Percentiles rank a stretch among this genome's conserved stretches.
Evolutionary conservation across 2,113 vertebrate genomes (phyloP).

Genomic region (Apteryx owenii): DNA sequence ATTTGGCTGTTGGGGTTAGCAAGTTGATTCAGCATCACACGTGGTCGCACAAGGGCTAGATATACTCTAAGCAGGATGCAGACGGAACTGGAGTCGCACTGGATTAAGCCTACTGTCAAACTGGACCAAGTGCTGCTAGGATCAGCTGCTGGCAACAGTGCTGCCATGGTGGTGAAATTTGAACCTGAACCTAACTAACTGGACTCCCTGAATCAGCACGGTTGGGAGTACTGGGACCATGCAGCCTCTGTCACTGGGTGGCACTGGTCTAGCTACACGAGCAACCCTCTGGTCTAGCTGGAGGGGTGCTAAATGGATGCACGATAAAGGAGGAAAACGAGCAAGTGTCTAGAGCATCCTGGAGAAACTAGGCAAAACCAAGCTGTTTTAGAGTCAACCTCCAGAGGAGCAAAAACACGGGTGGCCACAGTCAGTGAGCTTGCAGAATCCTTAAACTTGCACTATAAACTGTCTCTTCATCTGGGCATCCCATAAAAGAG

Average conservation of each 20-base stretch:
- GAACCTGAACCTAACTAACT: too few relatives aligned
- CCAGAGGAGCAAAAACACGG: background rate
- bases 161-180: background rate
- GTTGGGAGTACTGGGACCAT: too few relatives aligned
- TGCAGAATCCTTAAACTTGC: background rate
- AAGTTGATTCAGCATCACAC: too few relatives aligned
- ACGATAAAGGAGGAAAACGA: background rate
- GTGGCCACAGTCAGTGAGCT: background rate
- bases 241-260: background rate
- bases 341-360: background rate
- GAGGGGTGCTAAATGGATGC: rapidly evolving
- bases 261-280: rapidly evolving
- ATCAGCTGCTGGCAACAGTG: rapidly evolving
- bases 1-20: background rate
- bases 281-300: background rate
- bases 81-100: background rate
- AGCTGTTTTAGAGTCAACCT: background rate
- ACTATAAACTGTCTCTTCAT: background rate
- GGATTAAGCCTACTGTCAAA: rapidly evolving
- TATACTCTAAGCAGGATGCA: too few relatives aligned
- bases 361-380: rapidly evolving
- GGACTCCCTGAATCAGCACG: background rate
- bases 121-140: background rate
- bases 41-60: too few relatives aligned
- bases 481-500: background rate